A percentile compares a stretch with the other conserved stretches of the same genome.
Evolutionary conservation across 2,797 vertebrate genomes (phyloP).

Genomic region (Sternotherus odoratus): DNA sequence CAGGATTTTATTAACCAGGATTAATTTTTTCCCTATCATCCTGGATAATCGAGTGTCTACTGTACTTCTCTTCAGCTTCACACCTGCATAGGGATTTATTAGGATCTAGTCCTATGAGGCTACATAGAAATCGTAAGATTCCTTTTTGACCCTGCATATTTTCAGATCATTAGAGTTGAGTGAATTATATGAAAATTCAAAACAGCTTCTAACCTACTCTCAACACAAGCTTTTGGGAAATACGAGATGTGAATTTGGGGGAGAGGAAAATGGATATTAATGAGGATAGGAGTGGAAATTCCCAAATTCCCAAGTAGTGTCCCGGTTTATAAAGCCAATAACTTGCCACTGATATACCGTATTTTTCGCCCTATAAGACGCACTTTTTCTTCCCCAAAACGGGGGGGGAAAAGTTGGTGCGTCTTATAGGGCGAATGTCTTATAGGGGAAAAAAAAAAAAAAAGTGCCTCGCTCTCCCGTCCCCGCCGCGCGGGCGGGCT

Average conservation of each 20-base stretch:
- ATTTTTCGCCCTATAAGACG: too few species aligned
- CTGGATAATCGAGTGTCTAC: too few species aligned
- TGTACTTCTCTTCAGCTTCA: background rate
- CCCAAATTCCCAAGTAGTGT: background rate
- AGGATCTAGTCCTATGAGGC: background rate
- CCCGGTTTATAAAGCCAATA: background rate
- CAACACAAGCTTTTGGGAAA: background rate
- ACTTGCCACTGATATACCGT: background rate
- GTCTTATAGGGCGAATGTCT: too few species aligned
- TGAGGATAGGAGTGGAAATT: too few species aligned
- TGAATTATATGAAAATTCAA: background rate
- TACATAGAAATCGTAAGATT: background rate
- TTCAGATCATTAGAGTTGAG: background rate
- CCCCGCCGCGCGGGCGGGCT: too few species aligned
- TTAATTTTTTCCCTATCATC: too few species aligned
- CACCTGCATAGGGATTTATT: too few species aligned
- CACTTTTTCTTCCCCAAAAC: too few species aligned
- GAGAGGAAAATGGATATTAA: background rate
- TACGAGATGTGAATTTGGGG: background rate
- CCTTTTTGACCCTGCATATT: background rate
- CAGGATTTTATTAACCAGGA: too few species aligned
- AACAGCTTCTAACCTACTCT: background rate
- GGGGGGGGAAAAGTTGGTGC: too few species aligned
- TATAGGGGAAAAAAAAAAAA: too few species aligned
- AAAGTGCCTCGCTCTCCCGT: too few species aligned